A percentile compares a stretch with the other conserved stretches of the same genome.
These are phyloP conservation scores for Ceramica pisi DNA, from an alignment of 2,888 invertebrate genomes.

Conservation along the genomic window DNA sequence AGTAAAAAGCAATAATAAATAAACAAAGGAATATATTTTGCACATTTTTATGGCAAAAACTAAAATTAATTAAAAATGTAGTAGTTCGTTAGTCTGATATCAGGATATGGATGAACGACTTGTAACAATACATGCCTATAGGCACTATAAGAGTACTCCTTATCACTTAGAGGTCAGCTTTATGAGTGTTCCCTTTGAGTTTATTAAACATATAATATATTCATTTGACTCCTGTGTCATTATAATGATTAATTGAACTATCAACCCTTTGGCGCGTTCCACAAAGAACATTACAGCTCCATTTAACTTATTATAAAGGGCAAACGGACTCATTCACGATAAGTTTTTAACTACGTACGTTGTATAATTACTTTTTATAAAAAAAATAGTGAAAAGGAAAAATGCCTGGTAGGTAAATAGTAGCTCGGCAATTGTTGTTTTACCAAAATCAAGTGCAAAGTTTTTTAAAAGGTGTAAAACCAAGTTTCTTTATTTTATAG, in stretches of 20 bases:
- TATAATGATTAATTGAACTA: conserved; percentile 62
- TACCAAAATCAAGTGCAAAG: background rate
- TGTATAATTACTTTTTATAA: background rate
- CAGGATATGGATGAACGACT: conserved; percentile 8
- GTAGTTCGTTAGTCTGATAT: background rate
- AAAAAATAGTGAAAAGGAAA: conserved; percentile 17
- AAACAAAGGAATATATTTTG: conserved; percentile 3
- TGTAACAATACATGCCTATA: background rate
- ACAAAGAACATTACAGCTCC: conserved; percentile 20
- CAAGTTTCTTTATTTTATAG: background rate
- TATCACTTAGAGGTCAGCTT: conserved; percentile 57
- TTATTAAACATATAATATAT: conserved; percentile 55
- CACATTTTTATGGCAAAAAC: background rate
- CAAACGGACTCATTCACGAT: conserved; percentile 25
- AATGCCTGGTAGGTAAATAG: conserved; percentile 7
- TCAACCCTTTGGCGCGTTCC: conserved; percentile 53
- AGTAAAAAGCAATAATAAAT: background rate
- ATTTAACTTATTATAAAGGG: conserved; percentile 15
- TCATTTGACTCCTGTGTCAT: conserved; percentile 46
- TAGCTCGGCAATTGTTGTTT: background rate
- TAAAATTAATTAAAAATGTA: background rate
- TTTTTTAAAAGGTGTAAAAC: background rate
- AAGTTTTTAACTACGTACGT: conserved; percentile 7
- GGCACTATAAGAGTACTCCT: conserved; percentile 12
- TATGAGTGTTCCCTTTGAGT: conserved; percentile 52